phyloP scores from a whole-genome alignment of 1,140 invertebrate species.

The Cydia splendana region DNA sequence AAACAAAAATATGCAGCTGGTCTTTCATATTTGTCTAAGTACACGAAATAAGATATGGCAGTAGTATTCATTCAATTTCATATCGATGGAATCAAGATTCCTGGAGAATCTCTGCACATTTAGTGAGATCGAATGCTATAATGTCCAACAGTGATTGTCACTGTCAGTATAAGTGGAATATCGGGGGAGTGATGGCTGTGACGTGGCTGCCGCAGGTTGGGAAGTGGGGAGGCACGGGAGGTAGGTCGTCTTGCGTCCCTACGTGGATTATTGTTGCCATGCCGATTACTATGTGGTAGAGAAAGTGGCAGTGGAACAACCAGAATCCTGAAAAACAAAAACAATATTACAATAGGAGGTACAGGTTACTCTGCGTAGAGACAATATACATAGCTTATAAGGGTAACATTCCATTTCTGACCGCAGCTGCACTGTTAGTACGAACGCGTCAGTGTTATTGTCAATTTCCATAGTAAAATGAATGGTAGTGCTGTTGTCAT shows the following conservation, averaged over 20 bases:
- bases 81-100: conserved; percentile 11
- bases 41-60: conserved; percentile 71
- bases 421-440: too few species aligned
- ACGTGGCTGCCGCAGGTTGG: conserved; percentile 86
- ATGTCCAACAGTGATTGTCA: conserved; percentile 14
- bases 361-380: too few species aligned
- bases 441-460: too few species aligned
- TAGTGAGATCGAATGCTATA: neutral
- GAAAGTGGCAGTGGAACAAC: conserved; percentile 90
- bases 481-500: too few species aligned
- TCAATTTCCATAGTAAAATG: too few species aligned
- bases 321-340: conserved; percentile 83
- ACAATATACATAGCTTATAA: too few species aligned
- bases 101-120: conserved; percentile 1
- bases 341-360: conserved; percentile 5
- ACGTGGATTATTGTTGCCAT: conserved; percentile 88
- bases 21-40: conserved; percentile 60
- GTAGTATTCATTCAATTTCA: conserved; percentile 47
- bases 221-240: conserved; percentile 86
- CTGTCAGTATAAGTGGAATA: conserved; percentile 51
- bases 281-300: conserved; percentile 88
- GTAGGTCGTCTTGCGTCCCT: conserved; percentile 85
- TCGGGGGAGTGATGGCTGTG: conserved; percentile 81
- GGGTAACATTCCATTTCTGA: too few species aligned
- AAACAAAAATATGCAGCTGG: conserved; percentile 40